Conservation (phyloP, 2,113 vertebrate species). For the Chaetodon trifascialis region DNA sequence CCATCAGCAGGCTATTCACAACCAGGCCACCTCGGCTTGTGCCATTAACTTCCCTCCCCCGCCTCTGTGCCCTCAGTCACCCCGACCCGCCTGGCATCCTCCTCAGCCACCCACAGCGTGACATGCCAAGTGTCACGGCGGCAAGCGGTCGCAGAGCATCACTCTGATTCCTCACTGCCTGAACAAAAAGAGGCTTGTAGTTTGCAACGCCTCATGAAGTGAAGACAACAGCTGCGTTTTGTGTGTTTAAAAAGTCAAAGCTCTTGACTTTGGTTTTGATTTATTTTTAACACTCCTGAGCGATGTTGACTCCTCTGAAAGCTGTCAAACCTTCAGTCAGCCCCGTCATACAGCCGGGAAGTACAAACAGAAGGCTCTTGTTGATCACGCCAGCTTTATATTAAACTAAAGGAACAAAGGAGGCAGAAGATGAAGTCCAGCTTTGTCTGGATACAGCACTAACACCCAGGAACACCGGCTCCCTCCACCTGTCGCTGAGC, state of each 20-base stretch:
- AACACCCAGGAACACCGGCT: too few relatives aligned
- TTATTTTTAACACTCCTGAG: slow-evolving; percentile 15
- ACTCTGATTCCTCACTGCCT: not conserved
- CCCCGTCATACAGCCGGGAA: not conserved
- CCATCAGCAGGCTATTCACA: not conserved
- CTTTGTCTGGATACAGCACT: not conserved
- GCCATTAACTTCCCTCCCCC: not conserved
- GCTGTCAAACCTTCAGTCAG: not conserved
- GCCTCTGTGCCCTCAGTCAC: slow-evolving; percentile 3
- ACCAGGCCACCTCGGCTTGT: too few relatives aligned
- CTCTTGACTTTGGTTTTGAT: not conserved
- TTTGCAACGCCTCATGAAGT: not conserved
- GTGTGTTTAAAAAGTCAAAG: slow-evolving; percentile 9
- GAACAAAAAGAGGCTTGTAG: slow-evolving; percentile 25
- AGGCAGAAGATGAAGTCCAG: not conserved
- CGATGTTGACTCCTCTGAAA: not conserved
- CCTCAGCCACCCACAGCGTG: slow-evolving; percentile 6
- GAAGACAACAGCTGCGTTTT: not conserved
- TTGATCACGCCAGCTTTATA: slow-evolving; percentile 1
- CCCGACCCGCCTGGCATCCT: not conserved
- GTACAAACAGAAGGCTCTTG: not conserved
- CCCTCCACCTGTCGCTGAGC: too few relatives aligned
- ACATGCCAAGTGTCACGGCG: slow-evolving; percentile 21
- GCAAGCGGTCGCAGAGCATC: not conserved
- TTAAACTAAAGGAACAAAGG: not conserved